phyloP scores from a whole-genome alignment of 2,113 vertebrate species.

The Prochilodus magdalenae region DNA sequence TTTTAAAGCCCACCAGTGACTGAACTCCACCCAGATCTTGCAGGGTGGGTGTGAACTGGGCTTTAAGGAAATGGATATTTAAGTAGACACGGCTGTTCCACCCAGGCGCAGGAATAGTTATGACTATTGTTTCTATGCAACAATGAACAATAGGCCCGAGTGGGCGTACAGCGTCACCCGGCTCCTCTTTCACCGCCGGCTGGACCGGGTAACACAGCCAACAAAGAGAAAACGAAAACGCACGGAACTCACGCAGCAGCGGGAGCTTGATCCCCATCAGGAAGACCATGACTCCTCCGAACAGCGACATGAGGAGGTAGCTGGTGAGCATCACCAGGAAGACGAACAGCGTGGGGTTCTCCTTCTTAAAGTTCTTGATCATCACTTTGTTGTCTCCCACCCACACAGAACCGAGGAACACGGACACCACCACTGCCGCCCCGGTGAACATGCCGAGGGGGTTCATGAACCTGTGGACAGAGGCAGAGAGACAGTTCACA shows the following conservation, averaged over 20 bases:
- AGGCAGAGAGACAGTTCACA: not conserved
- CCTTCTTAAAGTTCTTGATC: conserved; percentile 87
- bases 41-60: not conserved
- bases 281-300: conserved; percentile 94
- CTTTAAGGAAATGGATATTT: not conserved
- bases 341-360: conserved; percentile 85
- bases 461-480: conserved; percentile 83
- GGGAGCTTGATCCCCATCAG: conserved; percentile 91
- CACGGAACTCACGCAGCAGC: conserved; percentile 83
- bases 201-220: too few species aligned
- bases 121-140: not conserved
- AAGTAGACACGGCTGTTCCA: not conserved
- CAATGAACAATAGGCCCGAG: not conserved
- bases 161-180: not conserved
- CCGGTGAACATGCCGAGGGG: conserved; percentile 91
- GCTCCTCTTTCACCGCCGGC: too few species aligned
- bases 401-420: conserved; percentile 88
- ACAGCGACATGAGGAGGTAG: conserved; percentile 89
- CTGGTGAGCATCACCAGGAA: conserved; percentile 85
- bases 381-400: conserved; percentile 85
- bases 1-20: too few species aligned
- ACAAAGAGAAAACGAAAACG: not conserved
- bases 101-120: not conserved
- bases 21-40: not conserved
- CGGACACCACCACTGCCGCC: conserved; percentile 81